These are phyloP conservation scores for Halisarca cf. caerulea DNA, from an alignment of 37 sponge, comb jelly and placozoan species.

Conservation along the genomic window DNA sequence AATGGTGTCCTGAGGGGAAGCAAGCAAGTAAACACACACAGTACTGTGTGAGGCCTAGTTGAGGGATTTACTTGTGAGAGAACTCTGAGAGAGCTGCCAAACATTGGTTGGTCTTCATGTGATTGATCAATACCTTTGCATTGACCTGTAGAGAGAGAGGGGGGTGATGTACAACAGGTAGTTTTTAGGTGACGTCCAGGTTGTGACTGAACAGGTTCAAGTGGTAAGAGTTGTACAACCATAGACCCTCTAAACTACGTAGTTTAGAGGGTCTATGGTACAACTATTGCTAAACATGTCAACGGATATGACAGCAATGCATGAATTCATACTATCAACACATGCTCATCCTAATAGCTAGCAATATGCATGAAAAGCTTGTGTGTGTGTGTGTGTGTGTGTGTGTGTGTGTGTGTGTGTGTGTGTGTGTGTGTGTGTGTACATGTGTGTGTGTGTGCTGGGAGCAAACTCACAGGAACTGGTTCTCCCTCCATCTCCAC, in stretches of 20 bases:
- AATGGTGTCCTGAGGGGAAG: constrained; percentile 78
- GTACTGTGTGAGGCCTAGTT: neutral
- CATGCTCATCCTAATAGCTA: neutral
- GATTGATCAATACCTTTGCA: constrained; percentile 78
- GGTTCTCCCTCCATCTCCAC: constrained; percentile 85
- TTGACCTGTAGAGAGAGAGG: constrained; percentile 42
- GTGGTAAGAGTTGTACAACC: too few relatives aligned
- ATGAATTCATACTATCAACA: neutral
- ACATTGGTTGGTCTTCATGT: constrained; percentile 95
- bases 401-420: neutral
- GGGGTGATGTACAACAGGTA: too few relatives aligned
- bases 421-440: too few relatives aligned
- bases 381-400: neutral
- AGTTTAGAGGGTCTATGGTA: too few relatives aligned
- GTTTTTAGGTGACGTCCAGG: too few relatives aligned
- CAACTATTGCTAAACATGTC: too few relatives aligned
- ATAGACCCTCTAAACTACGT: too few relatives aligned
- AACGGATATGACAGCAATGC: too few relatives aligned
- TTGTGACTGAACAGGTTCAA: too few relatives aligned
- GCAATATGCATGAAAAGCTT: neutral
- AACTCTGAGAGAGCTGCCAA: constrained; percentile 79
- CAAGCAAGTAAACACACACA: neutral
- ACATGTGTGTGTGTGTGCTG: too few relatives aligned
- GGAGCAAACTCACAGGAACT: constrained; percentile 81
- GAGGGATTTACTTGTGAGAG: constrained; percentile 63